These are phyloP conservation scores for Sesamia inferens DNA, from an alignment of 2,888 invertebrate genomes.

Conservation along the genomic window DNA sequence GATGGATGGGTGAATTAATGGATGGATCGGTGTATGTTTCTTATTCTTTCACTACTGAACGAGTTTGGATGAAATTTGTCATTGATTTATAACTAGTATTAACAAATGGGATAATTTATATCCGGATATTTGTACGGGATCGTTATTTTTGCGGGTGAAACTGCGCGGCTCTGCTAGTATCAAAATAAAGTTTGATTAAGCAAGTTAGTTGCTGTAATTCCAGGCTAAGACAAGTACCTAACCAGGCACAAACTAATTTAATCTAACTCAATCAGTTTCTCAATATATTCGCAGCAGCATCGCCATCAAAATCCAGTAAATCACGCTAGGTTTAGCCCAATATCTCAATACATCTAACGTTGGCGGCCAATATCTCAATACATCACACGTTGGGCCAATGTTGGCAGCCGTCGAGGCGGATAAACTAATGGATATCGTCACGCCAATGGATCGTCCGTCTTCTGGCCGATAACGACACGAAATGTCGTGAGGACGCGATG, in stretches of 20 bases:
- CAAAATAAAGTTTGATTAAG: neutral
- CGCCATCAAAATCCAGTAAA: slow-evolving; percentile 63
- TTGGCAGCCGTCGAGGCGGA: slow-evolving; percentile 40
- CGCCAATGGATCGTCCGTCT: slow-evolving; percentile 64
- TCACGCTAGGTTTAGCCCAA: slow-evolving; percentile 64
- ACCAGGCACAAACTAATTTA: slow-evolving; percentile 27
- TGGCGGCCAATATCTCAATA: slow-evolving; percentile 70
- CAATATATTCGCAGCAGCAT: slow-evolving; percentile 41
- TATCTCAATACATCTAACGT: slow-evolving; percentile 69
- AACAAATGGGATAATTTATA: no score
- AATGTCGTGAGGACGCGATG: slow-evolving; percentile 20
- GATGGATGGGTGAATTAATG: no score
- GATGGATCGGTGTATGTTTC: no score
- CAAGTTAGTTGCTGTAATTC: neutral
- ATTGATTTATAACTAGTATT: no score
- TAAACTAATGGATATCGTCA: slow-evolving; percentile 71
- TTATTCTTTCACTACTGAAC: no score
- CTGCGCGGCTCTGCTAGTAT: no score
- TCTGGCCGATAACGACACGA: slow-evolving; percentile 51
- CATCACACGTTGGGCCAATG: slow-evolving; percentile 57
- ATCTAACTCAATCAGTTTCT: slow-evolving; percentile 37
- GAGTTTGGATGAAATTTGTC: no score
- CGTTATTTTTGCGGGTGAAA: no score
- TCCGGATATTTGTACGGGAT: no score
- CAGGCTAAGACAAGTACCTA: neutral